phyloP scores from a whole-genome alignment of 2,113 vertebrate species.

The Otis tarda region DNA sequence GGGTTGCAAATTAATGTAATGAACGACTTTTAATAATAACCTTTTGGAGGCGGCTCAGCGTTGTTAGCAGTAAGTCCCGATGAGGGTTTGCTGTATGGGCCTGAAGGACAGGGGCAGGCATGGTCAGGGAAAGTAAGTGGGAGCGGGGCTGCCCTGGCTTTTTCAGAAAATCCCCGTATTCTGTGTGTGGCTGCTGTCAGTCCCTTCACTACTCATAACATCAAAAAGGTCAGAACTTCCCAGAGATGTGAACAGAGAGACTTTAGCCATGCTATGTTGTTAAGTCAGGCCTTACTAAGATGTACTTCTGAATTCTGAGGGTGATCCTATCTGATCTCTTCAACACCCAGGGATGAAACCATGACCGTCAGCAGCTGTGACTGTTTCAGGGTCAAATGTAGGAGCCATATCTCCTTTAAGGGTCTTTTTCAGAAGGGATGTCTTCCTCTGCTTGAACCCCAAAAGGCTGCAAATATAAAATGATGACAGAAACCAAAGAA shows the following conservation, averaged over 20 bases:
- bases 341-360: neutral
- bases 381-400: neutral
- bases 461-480: neutral
- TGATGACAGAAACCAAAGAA: neutral
- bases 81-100: accelerated
- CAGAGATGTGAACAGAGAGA: neutral
- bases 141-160: neutral
- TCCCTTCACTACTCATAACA: neutral
- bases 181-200: neutral
- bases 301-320: neutral
- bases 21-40: slow-evolving; percentile 61
- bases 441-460: neutral
- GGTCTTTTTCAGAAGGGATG: neutral
- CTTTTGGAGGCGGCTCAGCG: neutral
- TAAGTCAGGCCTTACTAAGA: neutral
- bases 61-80: neutral
- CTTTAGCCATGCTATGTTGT: neutral
- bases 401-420: neutral
- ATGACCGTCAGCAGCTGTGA: neutral
- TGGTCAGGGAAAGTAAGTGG: neutral
- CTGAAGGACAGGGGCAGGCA: neutral
- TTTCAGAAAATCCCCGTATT: neutral
- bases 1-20: slow-evolving; percentile 57
- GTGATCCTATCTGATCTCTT: neutral
- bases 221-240: neutral